Evolutionary conservation across 2,888 invertebrate genomes (phyloP).

Genomic region (Nudaria mundana): DNA sequence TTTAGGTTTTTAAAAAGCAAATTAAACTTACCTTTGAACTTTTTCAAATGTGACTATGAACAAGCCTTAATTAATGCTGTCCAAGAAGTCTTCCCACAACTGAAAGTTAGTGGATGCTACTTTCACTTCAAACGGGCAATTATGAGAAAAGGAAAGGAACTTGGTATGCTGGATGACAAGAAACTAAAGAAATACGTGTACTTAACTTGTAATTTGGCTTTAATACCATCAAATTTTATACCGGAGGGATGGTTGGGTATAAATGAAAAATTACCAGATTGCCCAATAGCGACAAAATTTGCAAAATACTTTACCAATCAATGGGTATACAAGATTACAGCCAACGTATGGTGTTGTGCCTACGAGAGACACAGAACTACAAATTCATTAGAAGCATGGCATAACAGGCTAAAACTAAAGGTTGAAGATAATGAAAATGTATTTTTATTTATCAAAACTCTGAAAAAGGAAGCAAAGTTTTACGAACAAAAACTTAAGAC

Average conservation of each 20-base stretch:
- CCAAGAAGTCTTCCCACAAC: slow-evolving; percentile 1
- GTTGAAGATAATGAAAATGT: slow-evolving; percentile 1
- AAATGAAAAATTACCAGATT: slow-evolving; percentile 1
- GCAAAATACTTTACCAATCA: slow-evolving; percentile 1
- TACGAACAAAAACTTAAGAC: neutral
- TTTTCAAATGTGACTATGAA: neutral
- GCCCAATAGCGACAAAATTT: slow-evolving; percentile 1
- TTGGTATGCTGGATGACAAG: slow-evolving; percentile 1
- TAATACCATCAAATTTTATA: slow-evolving; percentile 1
- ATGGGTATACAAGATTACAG: slow-evolving; percentile 1
- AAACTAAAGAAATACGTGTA: neutral
- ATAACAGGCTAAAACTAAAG: slow-evolving; percentile 1
- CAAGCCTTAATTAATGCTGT: slow-evolving; percentile 2
- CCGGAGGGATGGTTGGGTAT: neutral
- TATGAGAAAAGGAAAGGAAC: slow-evolving; percentile 2
- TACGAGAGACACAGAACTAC: neutral
- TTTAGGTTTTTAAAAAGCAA: neutral
- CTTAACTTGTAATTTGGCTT: slow-evolving; percentile 1
- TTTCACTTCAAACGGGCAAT: slow-evolving; percentile 1
- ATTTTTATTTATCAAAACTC: neutral
- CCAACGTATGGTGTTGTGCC: slow-evolving; percentile 1
- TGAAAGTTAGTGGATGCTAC: slow-evolving; percentile 2
- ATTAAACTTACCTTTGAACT: neutral
- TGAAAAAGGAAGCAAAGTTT: neutral
- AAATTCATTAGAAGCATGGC: slow-evolving; percentile 2